phyloP scores from a whole-genome alignment of 1,140 invertebrate species.

The Aphelenchoides fujianensis region DNA sequence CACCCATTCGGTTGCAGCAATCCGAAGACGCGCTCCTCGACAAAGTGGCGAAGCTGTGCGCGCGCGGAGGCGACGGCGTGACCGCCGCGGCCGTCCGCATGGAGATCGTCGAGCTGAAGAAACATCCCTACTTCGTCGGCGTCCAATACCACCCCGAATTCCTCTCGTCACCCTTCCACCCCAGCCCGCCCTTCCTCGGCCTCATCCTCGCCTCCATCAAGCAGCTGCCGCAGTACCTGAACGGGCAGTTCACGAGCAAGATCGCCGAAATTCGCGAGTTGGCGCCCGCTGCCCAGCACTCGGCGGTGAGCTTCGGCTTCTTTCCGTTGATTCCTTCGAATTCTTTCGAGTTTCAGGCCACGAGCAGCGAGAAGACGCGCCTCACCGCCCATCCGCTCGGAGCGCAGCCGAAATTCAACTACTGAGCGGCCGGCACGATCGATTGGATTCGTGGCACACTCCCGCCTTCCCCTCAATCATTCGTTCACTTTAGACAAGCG shows the following conservation, averaged over 20 bases:
- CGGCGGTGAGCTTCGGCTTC: background rate
- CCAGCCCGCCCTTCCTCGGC: conserved; percentile 91
- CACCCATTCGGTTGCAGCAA: background rate
- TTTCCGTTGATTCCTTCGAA: background rate
- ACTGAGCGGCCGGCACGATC: no score
- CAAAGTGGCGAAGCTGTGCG: conserved; percentile 54
- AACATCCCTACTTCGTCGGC: conserved; percentile 87
- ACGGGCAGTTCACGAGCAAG: conserved; percentile 16
- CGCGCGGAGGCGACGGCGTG: conserved; percentile 48
- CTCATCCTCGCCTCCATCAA: conserved; percentile 80
- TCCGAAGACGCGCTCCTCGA: conserved; percentile 34
- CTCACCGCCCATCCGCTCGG: background rate
- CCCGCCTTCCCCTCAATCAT: no score
- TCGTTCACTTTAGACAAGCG: no score
- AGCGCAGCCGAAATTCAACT: background rate
- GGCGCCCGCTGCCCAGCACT: background rate
- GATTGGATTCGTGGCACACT: no score
- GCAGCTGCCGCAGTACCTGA: conserved; percentile 43
- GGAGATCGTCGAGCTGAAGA: conserved; percentile 74
- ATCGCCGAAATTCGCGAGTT: background rate
- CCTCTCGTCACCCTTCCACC: conserved; percentile 82
- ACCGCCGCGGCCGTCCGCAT: conserved; percentile 68
- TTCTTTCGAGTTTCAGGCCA: background rate
- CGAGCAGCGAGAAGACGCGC: background rate
- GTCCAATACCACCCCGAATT: conserved; percentile 98